Percentiles rank a stretch among this genome's conserved stretches.
These are phyloP conservation scores for Bradypodion pumilum DNA, from an alignment of 2,797 vertebrate genomes.

Conservation along the genomic window DNA sequence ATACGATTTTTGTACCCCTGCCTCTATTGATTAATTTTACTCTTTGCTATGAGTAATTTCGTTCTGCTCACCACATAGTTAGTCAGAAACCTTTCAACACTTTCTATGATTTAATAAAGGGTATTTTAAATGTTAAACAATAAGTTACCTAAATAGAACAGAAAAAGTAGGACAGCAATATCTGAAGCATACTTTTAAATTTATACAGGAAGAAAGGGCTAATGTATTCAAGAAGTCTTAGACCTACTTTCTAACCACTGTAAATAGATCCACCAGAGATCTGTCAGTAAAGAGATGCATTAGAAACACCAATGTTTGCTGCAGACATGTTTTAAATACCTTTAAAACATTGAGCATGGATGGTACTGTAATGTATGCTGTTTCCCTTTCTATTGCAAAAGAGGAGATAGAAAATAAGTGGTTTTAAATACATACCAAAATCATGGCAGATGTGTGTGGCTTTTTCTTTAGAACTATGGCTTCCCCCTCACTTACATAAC, in stretches of 20 bases:
- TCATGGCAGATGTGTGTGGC: neutral
- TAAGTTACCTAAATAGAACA: neutral
- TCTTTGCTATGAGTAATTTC: neutral
- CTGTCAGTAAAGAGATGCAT: neutral
- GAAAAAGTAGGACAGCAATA: neutral
- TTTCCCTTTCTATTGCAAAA: neutral
- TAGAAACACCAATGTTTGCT: constrained; percentile 1
- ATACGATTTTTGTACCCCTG: neutral
- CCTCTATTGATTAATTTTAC: neutral
- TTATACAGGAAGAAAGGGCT: constrained; percentile 1
- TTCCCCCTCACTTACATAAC: neutral
- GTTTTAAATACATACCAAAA: neutral
- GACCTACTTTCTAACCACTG: neutral
- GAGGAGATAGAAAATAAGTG: neutral
- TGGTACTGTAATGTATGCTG: neutral
- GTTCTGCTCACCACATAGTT: neutral
- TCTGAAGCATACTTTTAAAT: neutral
- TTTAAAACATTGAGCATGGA: neutral
- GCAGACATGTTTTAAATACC: constrained; percentile 5
- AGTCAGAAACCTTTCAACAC: neutral
- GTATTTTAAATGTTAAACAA: neutral
- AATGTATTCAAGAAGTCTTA: neutral
- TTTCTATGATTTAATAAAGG: neutral
- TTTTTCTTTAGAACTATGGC: neutral
- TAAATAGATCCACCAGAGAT: neutral